Evolutionary conservation across 2,113 vertebrate genomes (phyloP).

Genomic region (Oreochromis niloticus): DNA sequence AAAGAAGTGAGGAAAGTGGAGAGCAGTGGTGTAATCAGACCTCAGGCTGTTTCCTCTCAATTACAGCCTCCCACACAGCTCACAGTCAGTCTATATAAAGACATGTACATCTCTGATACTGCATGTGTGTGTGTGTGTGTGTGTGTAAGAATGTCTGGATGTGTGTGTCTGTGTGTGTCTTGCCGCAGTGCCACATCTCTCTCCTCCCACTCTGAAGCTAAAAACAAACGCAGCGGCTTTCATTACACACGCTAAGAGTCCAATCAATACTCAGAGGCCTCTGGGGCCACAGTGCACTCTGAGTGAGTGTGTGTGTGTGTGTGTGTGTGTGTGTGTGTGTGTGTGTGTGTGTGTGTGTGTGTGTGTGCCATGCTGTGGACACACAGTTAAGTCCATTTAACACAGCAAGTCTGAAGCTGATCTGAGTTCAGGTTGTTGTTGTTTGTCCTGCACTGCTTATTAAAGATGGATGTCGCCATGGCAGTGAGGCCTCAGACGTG

Average conservation of each 20-base stretch:
- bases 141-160: not conserved
- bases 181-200: constrained; percentile 53
- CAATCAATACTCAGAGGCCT: constrained; percentile 40
- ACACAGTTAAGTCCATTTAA: not conserved
- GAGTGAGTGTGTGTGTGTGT: not conserved
- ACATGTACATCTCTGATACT: not conserved
- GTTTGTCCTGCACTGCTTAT: not conserved
- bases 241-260: constrained; percentile 45
- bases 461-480: not conserved
- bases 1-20: not conserved
- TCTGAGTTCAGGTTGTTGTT: not conserved
- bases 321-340: not conserved
- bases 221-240: constrained; percentile 57
- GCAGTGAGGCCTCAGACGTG: not conserved
- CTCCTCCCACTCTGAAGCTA: constrained; percentile 55
- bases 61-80: constrained; percentile 28
- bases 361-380: not conserved
- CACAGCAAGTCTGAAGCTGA: not conserved
- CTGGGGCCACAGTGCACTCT: not conserved
- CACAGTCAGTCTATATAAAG: not conserved
- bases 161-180: not conserved
- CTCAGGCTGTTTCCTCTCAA: constrained; percentile 27
- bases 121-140: not conserved
- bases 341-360: not conserved
- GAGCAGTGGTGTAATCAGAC: constrained; percentile 8